These are phyloP conservation scores for Luscinia megarhynchos DNA, from an alignment of 2,797 vertebrate genomes.

Conservation along the genomic window DNA sequence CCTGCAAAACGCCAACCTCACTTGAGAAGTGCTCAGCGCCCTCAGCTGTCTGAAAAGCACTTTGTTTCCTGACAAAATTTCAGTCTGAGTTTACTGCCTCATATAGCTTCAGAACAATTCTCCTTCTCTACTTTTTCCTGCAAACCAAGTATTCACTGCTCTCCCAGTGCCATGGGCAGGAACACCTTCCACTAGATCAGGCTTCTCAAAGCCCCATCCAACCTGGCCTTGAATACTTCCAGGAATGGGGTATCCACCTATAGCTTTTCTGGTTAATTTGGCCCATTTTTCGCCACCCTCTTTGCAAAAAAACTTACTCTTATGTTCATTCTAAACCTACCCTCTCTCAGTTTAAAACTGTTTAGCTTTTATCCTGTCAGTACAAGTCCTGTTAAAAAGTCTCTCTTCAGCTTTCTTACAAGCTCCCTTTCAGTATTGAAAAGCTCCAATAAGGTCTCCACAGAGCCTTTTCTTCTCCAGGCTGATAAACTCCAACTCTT, in stretches of 20 bases:
- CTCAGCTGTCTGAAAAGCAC: conserved; percentile 23
- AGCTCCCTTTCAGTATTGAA: not conserved
- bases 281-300: not conserved
- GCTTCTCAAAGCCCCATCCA: not conserved
- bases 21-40: not conserved
- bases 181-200: not conserved
- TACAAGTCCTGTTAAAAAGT: not conserved
- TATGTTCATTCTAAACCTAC: not conserved
- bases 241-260: not conserved
- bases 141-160: not conserved
- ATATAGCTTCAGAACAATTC: not conserved
- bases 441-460: not conserved
- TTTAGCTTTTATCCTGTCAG: not conserved
- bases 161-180: not conserved
- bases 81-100: not conserved
- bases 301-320: not conserved
- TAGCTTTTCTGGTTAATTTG: not conserved
- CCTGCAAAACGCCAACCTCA: not conserved
- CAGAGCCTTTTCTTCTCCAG: not conserved
- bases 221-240: not conserved
- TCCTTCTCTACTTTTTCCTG: not conserved
- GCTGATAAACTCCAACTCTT: not conserved
- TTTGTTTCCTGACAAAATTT: not conserved
- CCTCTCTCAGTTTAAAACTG: not conserved
- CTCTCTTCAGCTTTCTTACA: not conserved